Conservation (phyloP, 1,140 invertebrate species). For the Polyergus mexicanus region DNA sequence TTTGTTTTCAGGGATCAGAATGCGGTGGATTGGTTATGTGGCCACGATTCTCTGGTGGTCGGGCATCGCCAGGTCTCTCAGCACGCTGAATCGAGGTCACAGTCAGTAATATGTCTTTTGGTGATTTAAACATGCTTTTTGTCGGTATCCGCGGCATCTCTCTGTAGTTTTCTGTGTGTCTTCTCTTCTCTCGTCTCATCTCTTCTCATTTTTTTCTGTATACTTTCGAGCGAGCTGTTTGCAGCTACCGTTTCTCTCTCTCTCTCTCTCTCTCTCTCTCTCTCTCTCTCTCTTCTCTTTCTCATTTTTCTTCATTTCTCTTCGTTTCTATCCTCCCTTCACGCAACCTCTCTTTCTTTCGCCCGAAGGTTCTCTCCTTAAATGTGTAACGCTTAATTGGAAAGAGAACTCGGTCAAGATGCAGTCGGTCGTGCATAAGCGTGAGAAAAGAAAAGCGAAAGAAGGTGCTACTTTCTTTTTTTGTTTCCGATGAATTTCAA, state of each 20-base stretch:
- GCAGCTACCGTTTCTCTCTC: background rate
- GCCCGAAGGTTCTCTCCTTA: constrained; percentile 34
- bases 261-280: too few relatives aligned
- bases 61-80: constrained; percentile 85
- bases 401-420: constrained; percentile 74
- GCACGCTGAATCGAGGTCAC: constrained; percentile 86
- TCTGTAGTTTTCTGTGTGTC: background rate
- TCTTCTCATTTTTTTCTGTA: background rate
- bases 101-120: constrained; percentile 81
- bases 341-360: constrained; percentile 9
- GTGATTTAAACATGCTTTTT: constrained; percentile 62
- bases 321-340: constrained; percentile 20
- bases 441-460: constrained; percentile 75
- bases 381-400: constrained; percentile 73
- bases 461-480: constrained; percentile 67
- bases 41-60: constrained; percentile 86
- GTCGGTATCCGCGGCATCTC: constrained; percentile 47
- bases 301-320: background rate
- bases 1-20: constrained; percentile 84
- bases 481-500: constrained; percentile 21
- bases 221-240: constrained; percentile 16
- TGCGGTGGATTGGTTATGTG: constrained; percentile 86
- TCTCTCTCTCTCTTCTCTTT: background rate
- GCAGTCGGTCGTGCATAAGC: constrained; percentile 69
- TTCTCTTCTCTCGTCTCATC: background rate